Evolutionary conservation across 2,888 invertebrate genomes (phyloP).

Genomic region (Lycocerus yunnanus): DNA sequence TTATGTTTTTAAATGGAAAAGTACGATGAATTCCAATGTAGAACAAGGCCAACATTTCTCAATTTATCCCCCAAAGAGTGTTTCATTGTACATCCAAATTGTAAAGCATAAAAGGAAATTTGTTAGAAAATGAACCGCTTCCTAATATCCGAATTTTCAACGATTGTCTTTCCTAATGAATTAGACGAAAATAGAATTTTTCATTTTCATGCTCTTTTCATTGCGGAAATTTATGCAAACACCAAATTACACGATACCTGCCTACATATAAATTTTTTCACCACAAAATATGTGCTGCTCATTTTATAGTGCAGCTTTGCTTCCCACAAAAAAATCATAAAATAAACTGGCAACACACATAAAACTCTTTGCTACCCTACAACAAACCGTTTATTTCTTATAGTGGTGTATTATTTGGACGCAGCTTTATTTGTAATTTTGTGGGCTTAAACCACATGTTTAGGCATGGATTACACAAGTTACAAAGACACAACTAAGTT

Average conservation of each 20-base stretch:
- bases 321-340: slow-evolving; percentile 5
- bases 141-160: background rate
- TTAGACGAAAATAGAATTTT: background rate
- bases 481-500: slow-evolving; percentile 6
- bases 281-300: background rate
- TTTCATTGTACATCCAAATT: slow-evolving; percentile 1
- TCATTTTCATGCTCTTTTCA: background rate
- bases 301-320: background rate
- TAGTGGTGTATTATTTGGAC: slow-evolving; percentile 5
- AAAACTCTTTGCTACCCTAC: slow-evolving; percentile 4
- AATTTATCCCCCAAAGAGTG: slow-evolving; percentile 9
- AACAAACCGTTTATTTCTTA: slow-evolving; percentile 8
- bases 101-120: background rate
- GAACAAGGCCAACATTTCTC: slow-evolving; percentile 11
- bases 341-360: slow-evolving; percentile 9
- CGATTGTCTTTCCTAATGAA: background rate
- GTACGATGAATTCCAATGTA: slow-evolving; percentile 13
- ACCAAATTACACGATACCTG: background rate
- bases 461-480: slow-evolving; percentile 9
- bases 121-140: background rate
- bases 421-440: slow-evolving; percentile 11
- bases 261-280: background rate
- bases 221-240: background rate
- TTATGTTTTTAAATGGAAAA: slow-evolving; percentile 20
- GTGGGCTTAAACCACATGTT: slow-evolving; percentile 7